Evolutionary conservation across 1,140 invertebrate genomes (phyloP), one percentile per base, ranked within the genome.

Genomic region (Heliconius hewitsoni): DNA sequence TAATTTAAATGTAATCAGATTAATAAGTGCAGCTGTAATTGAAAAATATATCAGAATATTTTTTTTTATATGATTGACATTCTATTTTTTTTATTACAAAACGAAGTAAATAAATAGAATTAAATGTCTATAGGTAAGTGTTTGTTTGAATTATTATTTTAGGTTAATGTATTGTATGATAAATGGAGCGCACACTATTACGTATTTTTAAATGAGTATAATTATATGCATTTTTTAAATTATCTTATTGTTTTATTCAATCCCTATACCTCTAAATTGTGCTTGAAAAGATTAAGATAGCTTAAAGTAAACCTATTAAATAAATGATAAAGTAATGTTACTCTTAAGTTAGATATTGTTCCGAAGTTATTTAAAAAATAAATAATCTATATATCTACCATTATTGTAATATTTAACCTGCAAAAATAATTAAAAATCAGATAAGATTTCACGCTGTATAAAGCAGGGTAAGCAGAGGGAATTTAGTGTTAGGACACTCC

Each of bases 131-230:
- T 66, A 23, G 11, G 27, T 66, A 30, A 66, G 5, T 66, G 60
- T 66, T 66, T 27, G n/a, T 60, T 60, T 11, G 57, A 23, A 60
- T 60, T 60, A 3, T 27, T 19, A 27, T 60, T 8, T 60, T 30
- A 11, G 30, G 60, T 30, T 30, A 30, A 4, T 66, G 60, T 66
- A 66, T 27, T 66, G n/a, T 57, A 57, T 18, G 18, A 57, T n/a
- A 9, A 66, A 66, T 30, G 27, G 8, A 30, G 11, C 39, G 71
- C 71, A 72, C 71, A 72, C 71, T 11, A 42, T 72, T 37, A 39
- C 18, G 71, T 72, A 23, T 39, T 71, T n/a, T 37, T 72, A 72
- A 72, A 42, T 19, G 71, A 39, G 11, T 72, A 42, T 57, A n/a
- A 57, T 57, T 72, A 27, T 72, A 39, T 72, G 39, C 18, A 37